Base-by-base conservation (phyloP, 2,888 invertebrate species). In the Nemoura dubitans region DNA sequence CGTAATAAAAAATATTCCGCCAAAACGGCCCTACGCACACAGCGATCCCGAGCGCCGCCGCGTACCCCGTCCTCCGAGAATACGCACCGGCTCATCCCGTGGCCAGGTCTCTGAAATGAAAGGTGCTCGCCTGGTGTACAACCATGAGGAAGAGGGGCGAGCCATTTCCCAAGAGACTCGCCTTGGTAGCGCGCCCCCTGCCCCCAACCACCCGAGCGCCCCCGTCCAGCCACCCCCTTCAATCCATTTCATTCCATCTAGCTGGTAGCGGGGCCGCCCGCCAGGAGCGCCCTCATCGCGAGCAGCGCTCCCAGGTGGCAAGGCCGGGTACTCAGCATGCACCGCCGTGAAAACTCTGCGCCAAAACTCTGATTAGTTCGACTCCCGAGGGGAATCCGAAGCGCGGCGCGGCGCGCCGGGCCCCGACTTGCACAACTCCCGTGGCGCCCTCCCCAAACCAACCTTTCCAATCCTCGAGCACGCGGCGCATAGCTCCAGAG, bases 301-400 rank as follows among this genome's bases (percentile, higher is more conserved):
- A 27, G 76, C 25, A 76, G 84, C 86, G 87, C 77, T 85, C 86
- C 87, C 87, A 86, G 86, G 87, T 81, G 81, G 86, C 87, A 10
- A 10, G 29, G 16, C 76, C 76, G 28, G 84, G 30, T 83, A 77
- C 86, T 85, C 80, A 86, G 85, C 87, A 84, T 87, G 87, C 86
- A 86, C 83, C 88, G 85, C 87, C 85, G 87, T 85, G 88, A 88
- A 88, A 87, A 87, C 87, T 88, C 88, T 86, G 88, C 88, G 88
- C 88, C 88, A 88, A 88, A 88, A 88, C 88, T 88, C 88, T 88
- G 88, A 88, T 88, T 88, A 88, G 88, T 88, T 88, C 86, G 86
- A 81, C 86, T 87, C 87, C 88, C 88, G 26, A 42, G 88, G 87
- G 86, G 81, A 82, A 82, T 43, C 77, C 83, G n/a, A 28, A 27